These are phyloP conservation scores for Noctua janthina DNA, from an alignment of 2,888 invertebrate genomes.

Conservation along the genomic window DNA sequence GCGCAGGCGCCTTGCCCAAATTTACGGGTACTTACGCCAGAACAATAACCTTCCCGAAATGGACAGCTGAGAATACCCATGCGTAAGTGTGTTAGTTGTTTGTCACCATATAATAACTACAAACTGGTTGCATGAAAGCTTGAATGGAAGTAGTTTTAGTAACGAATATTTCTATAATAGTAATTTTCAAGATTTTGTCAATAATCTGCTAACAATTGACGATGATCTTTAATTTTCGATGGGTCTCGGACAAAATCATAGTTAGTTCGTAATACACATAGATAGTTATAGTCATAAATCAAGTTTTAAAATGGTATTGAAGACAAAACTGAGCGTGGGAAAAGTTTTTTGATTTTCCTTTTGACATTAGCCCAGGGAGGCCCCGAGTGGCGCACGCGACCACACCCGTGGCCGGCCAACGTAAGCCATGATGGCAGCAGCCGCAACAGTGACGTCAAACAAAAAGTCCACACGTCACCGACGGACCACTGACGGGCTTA, in stretches of 20 bases:
- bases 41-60: constrained; percentile 40
- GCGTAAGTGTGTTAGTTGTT: background rate
- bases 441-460: constrained; percentile 44
- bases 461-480: constrained; percentile 45
- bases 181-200: background rate
- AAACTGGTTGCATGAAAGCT: background rate
- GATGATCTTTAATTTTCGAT: background rate
- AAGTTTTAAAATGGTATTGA: background rate
- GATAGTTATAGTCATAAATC: background rate
- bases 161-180: background rate
- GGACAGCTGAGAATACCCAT: constrained; percentile 23
- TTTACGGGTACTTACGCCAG: constrained; percentile 14
- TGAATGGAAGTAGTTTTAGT: background rate
- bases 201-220: background rate
- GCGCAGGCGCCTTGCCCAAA: constrained; percentile 53
- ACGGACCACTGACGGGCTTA: constrained; percentile 37
- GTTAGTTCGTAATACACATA: background rate
- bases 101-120: background rate
- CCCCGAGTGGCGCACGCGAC: constrained; percentile 25
- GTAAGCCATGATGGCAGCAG: constrained; percentile 26
- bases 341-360: constrained; percentile 25
- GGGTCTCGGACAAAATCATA: background rate
- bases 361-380: constrained; percentile 29
- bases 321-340: constrained; percentile 38
- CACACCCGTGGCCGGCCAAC: constrained; percentile 25